These are phyloP conservation scores for Cebidichthys violaceus DNA, from an alignment of 2,113 vertebrate species.

Conservation along the genomic window DNA sequence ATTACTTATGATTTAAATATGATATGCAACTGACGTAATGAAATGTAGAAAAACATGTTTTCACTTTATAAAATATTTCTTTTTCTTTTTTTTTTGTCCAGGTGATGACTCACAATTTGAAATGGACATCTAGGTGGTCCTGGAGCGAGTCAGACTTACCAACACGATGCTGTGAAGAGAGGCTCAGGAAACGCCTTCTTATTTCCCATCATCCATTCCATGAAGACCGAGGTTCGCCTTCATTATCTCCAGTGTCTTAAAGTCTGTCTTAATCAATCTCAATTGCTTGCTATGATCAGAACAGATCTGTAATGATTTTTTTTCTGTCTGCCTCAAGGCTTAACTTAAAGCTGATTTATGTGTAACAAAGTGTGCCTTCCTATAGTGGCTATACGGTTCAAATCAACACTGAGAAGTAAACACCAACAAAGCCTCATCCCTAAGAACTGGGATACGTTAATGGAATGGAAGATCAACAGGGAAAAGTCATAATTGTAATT, in stretches of 20 bases:
- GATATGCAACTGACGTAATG: not conserved
- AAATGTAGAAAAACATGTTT: not conserved
- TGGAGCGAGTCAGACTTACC: slow-evolving; percentile 25
- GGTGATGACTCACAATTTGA: slow-evolving; percentile 88
- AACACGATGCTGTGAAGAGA: slow-evolving; percentile 54
- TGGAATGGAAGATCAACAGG: slow-evolving; percentile 16
- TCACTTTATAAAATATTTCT: not conserved
- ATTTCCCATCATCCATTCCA: slow-evolving; percentile 38
- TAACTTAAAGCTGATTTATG: slow-evolving; percentile 31
- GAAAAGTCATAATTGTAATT: not conserved
- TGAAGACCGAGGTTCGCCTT: slow-evolving; percentile 5
- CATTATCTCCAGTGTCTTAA: slow-evolving; percentile 18
- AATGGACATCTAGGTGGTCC: slow-evolving; percentile 85
- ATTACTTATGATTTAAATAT: not conserved
- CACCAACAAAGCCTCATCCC: slow-evolving; percentile 54
- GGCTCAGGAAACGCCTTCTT: slow-evolving; percentile 12
- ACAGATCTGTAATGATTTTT: slow-evolving; percentile 34
- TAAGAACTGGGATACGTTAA: slow-evolving; percentile 10
- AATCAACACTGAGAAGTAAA: slow-evolving; percentile 42
- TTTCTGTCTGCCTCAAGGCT: slow-evolving; percentile 30
- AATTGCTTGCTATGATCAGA: slow-evolving; percentile 39
- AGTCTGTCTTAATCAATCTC: slow-evolving; percentile 16
- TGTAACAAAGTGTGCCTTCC: slow-evolving; percentile 69
- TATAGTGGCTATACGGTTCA: slow-evolving; percentile 45
- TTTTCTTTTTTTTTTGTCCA: slow-evolving; percentile 1